A percentile compares a stretch with the other conserved stretches of the same genome.
Conservation (phyloP, 2,797 vertebrate genomes). For the Phylloscopus collybita region DNA sequence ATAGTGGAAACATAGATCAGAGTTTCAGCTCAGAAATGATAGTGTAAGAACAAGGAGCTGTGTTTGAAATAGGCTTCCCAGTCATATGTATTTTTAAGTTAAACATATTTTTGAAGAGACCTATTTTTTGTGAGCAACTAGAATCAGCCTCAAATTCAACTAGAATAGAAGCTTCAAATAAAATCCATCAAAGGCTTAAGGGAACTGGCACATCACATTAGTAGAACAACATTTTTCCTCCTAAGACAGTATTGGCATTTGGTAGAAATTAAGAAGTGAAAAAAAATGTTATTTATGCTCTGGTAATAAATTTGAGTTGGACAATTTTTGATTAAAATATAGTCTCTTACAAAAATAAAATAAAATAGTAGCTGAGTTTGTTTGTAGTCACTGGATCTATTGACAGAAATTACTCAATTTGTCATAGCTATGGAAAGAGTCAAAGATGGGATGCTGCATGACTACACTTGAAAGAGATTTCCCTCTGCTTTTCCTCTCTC, state of each 20-base stretch:
- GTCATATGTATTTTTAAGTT: conserved; percentile 32
- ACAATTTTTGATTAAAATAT: neutral
- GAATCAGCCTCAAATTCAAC: neutral
- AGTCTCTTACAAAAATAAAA: neutral
- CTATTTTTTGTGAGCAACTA: neutral
- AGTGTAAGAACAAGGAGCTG: neutral
- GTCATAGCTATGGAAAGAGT: neutral
- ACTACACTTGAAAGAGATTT: neutral
- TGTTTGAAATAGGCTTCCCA: conserved; percentile 10
- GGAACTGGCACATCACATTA: neutral
- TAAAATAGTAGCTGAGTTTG: neutral
- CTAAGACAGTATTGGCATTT: neutral
- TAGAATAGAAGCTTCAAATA: neutral
- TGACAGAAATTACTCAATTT: neutral
- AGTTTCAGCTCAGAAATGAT: conserved; percentile 29
- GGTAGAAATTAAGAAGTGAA: neutral
- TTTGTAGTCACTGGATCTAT: neutral
- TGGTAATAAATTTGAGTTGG: neutral
- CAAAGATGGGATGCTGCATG: neutral
- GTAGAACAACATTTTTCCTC: neutral
- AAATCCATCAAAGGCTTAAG: neutral
- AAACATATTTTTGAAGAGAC: neutral
- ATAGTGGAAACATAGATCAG: conserved; percentile 32
- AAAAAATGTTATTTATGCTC: neutral
- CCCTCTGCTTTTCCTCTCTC: neutral